Conservation (phyloP, 2,797 vertebrate genomes). For the Lophotriccus pileatus region DNA sequence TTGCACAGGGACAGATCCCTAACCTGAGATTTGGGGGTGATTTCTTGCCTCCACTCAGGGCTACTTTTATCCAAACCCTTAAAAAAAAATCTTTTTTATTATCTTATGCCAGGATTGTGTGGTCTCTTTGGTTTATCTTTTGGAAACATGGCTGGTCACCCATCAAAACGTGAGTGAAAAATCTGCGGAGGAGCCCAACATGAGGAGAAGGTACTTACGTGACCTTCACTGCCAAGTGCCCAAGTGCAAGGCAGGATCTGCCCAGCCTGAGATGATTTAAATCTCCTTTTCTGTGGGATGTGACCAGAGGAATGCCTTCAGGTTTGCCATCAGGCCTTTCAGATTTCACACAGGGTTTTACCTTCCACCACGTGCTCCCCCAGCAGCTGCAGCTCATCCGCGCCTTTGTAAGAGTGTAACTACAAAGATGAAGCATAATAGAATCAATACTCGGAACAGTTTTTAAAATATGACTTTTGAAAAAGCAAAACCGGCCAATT, state of each 20-base stretch:
- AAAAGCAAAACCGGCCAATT: background rate
- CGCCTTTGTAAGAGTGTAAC: background rate
- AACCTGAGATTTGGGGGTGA: fast-evolving
- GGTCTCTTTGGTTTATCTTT: background rate
- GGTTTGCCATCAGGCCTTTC: slow-evolving; percentile 35
- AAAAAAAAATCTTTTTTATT: background rate
- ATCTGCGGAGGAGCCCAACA: background rate
- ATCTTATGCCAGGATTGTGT: fast-evolving
- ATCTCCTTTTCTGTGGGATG: slow-evolving; percentile 12
- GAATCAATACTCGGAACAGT: background rate
- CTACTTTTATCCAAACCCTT: background rate
- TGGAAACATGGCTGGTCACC: background rate
- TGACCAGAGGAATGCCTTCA: slow-evolving; percentile 32
- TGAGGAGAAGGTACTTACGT: background rate
- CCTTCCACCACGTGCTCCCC: background rate
- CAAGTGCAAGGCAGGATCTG: background rate
- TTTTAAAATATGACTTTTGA: background rate
- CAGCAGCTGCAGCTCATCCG: background rate
- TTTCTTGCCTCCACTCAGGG: background rate
- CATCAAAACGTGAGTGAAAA: background rate
- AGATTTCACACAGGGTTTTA: background rate
- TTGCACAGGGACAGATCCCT: background rate
- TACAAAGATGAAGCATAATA: background rate
- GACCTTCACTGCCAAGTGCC: background rate
- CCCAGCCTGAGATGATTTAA: background rate